Evolutionary conservation across 2,797 vertebrate species (phyloP), one percentile per base, ranked within the genome.

Genomic region (Coregonus suidteri): DNA sequence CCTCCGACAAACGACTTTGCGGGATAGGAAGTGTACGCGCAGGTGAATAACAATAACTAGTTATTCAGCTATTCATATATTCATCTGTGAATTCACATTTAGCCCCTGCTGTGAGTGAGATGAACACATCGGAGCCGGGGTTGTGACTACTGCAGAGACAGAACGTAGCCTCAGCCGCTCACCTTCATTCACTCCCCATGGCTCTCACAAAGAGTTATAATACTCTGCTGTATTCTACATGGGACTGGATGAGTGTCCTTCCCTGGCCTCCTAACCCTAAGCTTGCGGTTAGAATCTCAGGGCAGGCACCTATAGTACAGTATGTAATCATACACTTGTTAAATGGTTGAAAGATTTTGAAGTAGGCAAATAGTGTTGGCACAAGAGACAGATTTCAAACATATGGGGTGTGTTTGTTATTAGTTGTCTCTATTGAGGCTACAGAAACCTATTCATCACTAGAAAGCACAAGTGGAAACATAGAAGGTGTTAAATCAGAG

Each of bases 61-160:
- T 90, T 86, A 67, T 89, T 93, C 88, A 90, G 85, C 79, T 94
- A 93, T 94, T 93, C 91, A 93, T 93, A 87, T 93, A 93, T 94
- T 94, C 93, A 91, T 91, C 89, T 91, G 90, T 91, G 90, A 89
- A 89, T 89, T 93, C 90, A 90, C 90, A 90, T 93, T 92, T 91
- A 87, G 90, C 92, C 91, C 93, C 90, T 87, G 86, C 90, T 83
- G 89, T 83, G 86, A 88, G 86, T 88, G 87, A 91, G 91, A 92
- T 92, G 91, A 93, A 89, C 88, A 90, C 89, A 69, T 31, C 71
- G 18, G 47, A 86, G 88, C 86, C 76, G 82, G 84, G 86, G 75
- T 30, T 31, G 34, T 47, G 54, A 59, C 30, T 66, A 30, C 64
- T 31, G 13, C 30, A 66, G 25, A 66, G 64, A 34, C 25, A 34